phyloP scores from a whole-genome alignment of 1,140 invertebrate genomes.

The Solenopsis invicta region DNA sequence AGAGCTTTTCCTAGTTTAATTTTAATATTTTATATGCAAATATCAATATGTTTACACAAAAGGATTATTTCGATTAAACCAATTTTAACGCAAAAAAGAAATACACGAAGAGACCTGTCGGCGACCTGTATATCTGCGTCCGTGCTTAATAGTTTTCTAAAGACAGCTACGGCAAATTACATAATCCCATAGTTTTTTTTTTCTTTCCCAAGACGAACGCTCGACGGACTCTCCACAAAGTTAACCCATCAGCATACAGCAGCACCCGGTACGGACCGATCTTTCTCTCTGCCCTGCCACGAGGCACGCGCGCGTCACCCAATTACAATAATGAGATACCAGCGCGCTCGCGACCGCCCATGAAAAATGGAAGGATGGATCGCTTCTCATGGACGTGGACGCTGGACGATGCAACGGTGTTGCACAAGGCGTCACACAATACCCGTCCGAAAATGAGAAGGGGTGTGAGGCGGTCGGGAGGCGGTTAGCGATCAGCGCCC shows the following conservation, averaged over 20 bases:
- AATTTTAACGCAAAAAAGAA: background rate
- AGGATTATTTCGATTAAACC: background rate
- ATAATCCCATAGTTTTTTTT: conserved; percentile 1
- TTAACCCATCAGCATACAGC: conserved; percentile 52
- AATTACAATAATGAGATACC: conserved; percentile 85
- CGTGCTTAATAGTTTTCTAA: conserved; percentile 15
- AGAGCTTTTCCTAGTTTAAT: no score
- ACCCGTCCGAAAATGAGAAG: conserved; percentile 61
- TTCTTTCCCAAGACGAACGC: background rate
- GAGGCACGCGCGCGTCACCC: conserved; percentile 70
- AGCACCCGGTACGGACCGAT: conserved; percentile 22
- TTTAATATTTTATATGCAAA: background rate
- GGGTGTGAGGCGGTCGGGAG: background rate
- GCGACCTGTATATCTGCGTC: background rate
- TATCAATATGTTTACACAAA: background rate
- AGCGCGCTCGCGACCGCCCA: conserved; percentile 72
- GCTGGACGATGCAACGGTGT: conserved; percentile 46
- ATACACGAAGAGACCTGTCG: background rate
- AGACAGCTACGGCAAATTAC: background rate
- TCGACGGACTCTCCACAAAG: conserved; percentile 10
- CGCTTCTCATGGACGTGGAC: conserved; percentile 39
- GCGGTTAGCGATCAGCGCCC: conserved; percentile 49
- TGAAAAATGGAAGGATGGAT: conserved; percentile 80
- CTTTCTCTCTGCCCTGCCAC: conserved; percentile 36
- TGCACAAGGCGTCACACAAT: conserved; percentile 57